Evolutionary conservation across 2,888 invertebrate genomes (phyloP), one percentile per base, ranked within the genome.

Genomic region (Dyspetes luteomarginatus): DNA sequence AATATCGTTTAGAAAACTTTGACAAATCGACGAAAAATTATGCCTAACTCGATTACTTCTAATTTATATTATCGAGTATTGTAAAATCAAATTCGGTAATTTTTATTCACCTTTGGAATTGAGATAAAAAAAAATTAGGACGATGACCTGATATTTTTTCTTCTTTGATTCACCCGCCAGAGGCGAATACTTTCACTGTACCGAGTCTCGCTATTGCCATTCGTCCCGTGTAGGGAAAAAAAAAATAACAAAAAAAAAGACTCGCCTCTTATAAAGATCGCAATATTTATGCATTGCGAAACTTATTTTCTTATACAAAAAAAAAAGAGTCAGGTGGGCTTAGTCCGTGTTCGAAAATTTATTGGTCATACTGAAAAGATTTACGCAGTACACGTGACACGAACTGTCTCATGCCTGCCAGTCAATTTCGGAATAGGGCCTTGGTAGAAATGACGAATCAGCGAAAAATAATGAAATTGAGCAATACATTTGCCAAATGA

Each of bases 161-260:
- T 69, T 69, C 56, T 58, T 45, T 24, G 69, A 56, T 58, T n/a
- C 56, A 17, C 55, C 50, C 26, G 60, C 48, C 76, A 48, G 45
- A 67, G 43, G 15, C 65, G 60, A 24, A 52, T 62, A 62, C 77
- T 77, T 77, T 77, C 65, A 77, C 77, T 58, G 19, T 17, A 45
- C 43, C 30, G 50, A 12, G 24, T 12, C 43, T 55, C 69, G 45
- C 58, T 22, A 65, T 71, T 77, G 24, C 68, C 52, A 64, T 30
- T 62, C 62, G 68, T 69, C 19, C 30, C 19, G 17, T 17, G 22
- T 3, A 48, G 64, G 36, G 60, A 58, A 68, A 68, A 19, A 19
- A 7, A 12, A 17, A 50, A 17, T 19, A 43, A 50, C 19, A 7
- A 7, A 15, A 43, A 43, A 3, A 52, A 52, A 52, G 22, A 12